A percentile compares a stretch with the other conserved stretches of the same genome.
phyloP scores from a whole-genome alignment of 2,797 vertebrate species.

The Sciurus vulgaris region DNA sequence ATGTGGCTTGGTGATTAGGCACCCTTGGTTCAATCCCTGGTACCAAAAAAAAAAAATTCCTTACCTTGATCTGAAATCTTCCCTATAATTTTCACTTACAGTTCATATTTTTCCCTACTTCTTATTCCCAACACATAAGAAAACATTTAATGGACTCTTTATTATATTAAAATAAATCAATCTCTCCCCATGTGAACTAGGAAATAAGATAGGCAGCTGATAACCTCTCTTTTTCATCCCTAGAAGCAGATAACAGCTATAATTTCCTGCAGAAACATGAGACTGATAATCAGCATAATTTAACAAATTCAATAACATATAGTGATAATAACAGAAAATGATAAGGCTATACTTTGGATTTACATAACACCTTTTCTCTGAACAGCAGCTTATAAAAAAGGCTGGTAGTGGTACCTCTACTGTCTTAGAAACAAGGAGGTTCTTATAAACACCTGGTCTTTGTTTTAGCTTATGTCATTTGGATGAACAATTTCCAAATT shows the following conservation, averaged over 20 bases:
- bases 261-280: constrained; percentile 56
- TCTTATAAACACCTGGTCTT: constrained; percentile 72
- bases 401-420: constrained; percentile 27
- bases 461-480: constrained; percentile 64
- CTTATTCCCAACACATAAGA: constrained; percentile 32
- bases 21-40: too few relatives aligned
- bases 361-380: constrained; percentile 60
- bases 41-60: background rate
- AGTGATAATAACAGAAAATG: constrained; percentile 67
- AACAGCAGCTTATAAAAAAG: constrained; percentile 58
- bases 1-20: too few relatives aligned
- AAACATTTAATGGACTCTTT: constrained; percentile 37
- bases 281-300: constrained; percentile 65
- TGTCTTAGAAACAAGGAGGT: constrained; percentile 43
- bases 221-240: constrained; percentile 63
- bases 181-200: constrained; percentile 31
- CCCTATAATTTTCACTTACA: constrained; percentile 38
- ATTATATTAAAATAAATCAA: constrained; percentile 63
- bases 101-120: constrained; percentile 31
- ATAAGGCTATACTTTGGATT: constrained; percentile 59
- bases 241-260: constrained; percentile 59
- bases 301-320: constrained; percentile 61
- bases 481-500: constrained; percentile 67
- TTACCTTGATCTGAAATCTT: constrained; percentile 35
- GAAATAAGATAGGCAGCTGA: constrained; percentile 53